A percentile compares a stretch with the other conserved stretches of the same genome.
Evolutionary conservation across 2,797 vertebrate species (phyloP).

Genomic region (Myiothlypis chrysogaster): DNA sequence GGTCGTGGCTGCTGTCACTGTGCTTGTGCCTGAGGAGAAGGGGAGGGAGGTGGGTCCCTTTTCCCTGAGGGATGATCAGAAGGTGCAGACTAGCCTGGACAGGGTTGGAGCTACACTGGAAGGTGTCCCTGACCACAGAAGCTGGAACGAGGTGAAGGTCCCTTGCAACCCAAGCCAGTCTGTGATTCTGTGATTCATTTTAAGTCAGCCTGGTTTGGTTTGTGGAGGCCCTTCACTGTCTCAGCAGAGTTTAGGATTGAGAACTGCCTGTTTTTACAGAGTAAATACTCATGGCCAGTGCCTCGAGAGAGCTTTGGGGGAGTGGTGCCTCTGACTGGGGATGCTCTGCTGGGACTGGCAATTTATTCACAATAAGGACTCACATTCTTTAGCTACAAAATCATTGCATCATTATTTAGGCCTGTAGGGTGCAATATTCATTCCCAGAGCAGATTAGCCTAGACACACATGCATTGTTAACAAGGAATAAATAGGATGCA

Average conservation of each 20-base stretch:
- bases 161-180: not conserved
- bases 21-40: not conserved
- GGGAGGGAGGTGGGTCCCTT: not conserved
- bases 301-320: not conserved
- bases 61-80: not conserved
- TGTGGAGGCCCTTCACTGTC: accelerated
- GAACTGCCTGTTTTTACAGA: not conserved
- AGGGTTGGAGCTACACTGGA: not conserved
- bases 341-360: not conserved
- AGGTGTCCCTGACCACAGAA: not conserved
- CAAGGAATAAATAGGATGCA: not conserved
- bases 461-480: not conserved
- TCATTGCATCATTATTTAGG: not conserved
- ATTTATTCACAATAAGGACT: not conserved
- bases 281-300: too few species aligned
- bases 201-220: not conserved
- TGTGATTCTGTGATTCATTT: not conserved
- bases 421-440: not conserved
- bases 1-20: not conserved
- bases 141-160: too few species aligned
- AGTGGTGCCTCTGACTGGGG: accelerated
- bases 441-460: not conserved
- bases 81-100: not conserved
- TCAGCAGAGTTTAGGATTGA: not conserved
- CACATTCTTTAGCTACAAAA: not conserved